Conservation (phyloP, 2,113 vertebrate species). For the Verasper variegatus region DNA sequence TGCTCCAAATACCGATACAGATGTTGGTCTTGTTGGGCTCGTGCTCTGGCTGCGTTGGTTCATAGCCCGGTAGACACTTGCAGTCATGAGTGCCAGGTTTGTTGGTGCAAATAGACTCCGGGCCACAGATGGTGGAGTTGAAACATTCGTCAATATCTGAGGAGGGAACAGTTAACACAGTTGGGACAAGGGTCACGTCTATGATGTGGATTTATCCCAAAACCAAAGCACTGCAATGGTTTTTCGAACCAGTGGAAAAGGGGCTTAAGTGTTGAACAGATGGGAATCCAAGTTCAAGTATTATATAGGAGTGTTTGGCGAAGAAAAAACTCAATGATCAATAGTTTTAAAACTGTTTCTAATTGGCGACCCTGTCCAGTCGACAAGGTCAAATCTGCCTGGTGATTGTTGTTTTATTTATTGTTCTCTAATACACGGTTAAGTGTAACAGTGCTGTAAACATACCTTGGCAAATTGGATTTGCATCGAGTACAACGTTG, state of each 20-base stretch:
- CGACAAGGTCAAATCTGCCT: not conserved
- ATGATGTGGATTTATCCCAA: not conserved
- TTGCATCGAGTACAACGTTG: rapidly evolving
- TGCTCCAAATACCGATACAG: slow-evolving; percentile 55
- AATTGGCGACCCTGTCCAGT: not conserved
- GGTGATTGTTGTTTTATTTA: not conserved
- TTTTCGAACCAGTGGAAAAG: too few relatives aligned
- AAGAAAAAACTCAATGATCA: not conserved
- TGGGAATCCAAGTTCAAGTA: too few relatives aligned
- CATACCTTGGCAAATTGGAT: slow-evolving; percentile 57
- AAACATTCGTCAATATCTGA: slow-evolving; percentile 66
- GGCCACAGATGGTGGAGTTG: slow-evolving; percentile 51
- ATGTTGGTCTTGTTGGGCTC: slow-evolving; percentile 45
- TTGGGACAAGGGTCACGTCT: not conserved
- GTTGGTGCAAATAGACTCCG: slow-evolving; percentile 53
- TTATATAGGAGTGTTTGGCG: not conserved
- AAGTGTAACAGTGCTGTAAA: not conserved
- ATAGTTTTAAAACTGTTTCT: not conserved
- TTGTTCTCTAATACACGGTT: too few relatives aligned
- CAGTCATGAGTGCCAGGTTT: slow-evolving; percentile 41
- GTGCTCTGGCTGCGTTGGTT: not conserved
- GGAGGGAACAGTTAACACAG: not conserved
- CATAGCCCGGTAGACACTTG: slow-evolving; percentile 28
- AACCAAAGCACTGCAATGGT: not conserved
- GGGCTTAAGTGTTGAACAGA: too few relatives aligned